A percentile compares a stretch with the other conserved stretches of the same genome.
Conservation (phyloP, 2,113 vertebrate species). For the Raphicerus campestris region DNA sequence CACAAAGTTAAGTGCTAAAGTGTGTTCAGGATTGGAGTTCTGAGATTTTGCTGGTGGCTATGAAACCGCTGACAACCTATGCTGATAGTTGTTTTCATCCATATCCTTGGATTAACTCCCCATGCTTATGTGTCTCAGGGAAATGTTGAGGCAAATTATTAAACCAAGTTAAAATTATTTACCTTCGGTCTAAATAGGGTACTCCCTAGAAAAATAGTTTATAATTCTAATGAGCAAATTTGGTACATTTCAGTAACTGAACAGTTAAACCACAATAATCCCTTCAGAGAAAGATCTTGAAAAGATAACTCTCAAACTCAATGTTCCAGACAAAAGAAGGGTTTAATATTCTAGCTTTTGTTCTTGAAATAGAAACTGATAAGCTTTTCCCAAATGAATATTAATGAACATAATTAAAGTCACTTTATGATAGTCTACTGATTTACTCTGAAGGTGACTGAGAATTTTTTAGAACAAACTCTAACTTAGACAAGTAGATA, state of each 20-base stretch:
- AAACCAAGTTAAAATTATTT: slow-evolving; percentile 1
- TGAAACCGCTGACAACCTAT: background rate
- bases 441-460: slow-evolving; percentile 34
- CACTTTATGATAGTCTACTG: slow-evolving; percentile 52
- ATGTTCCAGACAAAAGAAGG: slow-evolving; percentile 42
- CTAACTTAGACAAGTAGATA: slow-evolving; percentile 22
- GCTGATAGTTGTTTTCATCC: background rate
- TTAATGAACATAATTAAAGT: slow-evolving; percentile 64
- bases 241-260: slow-evolving; percentile 1
- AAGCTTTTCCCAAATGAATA: slow-evolving; percentile 61
- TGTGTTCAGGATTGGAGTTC: background rate
- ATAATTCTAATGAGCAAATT: background rate
- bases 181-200: background rate
- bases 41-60: background rate
- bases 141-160: slow-evolving; percentile 1
- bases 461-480: slow-evolving; percentile 52
- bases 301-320: slow-evolving; percentile 37
- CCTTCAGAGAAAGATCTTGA: slow-evolving; percentile 38
- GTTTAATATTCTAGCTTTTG: slow-evolving; percentile 60
- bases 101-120: background rate
- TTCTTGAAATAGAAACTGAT: slow-evolving; percentile 64
- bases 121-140: background rate
- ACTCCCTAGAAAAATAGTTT: slow-evolving; percentile 4
- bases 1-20: background rate
- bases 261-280: background rate